Percentiles rank a stretch among this genome's conserved stretches.
Conservation (phyloP, 2,797 vertebrate species). For the Lacerta viridis region DNA sequence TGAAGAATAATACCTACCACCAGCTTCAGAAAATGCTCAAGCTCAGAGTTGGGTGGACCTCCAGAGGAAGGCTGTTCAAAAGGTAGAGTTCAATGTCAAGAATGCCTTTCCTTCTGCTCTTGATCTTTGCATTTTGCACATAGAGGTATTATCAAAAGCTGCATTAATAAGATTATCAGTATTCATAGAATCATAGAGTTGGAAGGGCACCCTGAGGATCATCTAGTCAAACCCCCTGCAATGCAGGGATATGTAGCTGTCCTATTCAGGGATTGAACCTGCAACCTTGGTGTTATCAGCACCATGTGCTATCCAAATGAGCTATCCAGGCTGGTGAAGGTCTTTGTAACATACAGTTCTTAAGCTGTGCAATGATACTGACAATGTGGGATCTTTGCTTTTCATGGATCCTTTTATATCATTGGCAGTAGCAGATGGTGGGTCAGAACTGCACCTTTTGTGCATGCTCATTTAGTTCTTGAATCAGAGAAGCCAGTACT, state of each 20-base stretch:
- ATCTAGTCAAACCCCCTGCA: no score
- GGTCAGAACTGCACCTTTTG: neutral
- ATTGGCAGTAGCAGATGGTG: neutral
- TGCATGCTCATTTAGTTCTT: neutral
- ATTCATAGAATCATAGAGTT: no score
- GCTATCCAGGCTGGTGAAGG: no score
- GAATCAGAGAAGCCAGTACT: neutral
- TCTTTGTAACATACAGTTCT: neutral
- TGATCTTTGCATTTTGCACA: neutral
- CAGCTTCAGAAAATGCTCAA: neutral
- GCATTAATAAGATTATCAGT: neutral
- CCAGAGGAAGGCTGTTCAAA: neutral
- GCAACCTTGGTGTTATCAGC: no score
- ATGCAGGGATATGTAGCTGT: no score
- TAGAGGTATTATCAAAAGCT: neutral
- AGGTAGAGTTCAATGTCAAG: neutral
- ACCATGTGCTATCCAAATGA: no score
- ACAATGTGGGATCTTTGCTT: neutral
- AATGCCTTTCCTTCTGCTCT: neutral
- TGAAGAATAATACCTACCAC: neutral
- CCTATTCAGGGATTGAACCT: no score
- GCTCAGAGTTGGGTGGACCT: neutral
- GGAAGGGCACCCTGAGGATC: no score
- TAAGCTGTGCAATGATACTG: no score
- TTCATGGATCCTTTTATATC: neutral